A percentile compares a stretch with the other conserved stretches of the same genome.
phyloP scores from a whole-genome alignment of 1,140 invertebrate species.

The Papilio machaon region DNA sequence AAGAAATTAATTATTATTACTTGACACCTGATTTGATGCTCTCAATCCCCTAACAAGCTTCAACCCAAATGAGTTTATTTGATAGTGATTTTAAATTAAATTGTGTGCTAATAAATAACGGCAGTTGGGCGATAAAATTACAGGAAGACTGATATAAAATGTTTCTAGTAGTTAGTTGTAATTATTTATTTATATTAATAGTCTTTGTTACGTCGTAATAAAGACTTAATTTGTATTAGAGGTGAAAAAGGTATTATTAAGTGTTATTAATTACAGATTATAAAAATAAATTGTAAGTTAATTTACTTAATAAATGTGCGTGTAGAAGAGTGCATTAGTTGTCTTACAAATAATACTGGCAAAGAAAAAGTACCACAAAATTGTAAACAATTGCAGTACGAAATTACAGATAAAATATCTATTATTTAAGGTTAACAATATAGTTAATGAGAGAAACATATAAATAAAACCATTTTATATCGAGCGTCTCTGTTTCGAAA shows the following conservation, averaged over 20 bases:
- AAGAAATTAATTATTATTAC: too few relatives aligned
- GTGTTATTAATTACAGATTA: not conserved
- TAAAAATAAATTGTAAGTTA: not conserved
- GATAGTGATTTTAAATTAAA: conserved; percentile 12
- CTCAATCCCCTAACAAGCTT: not conserved
- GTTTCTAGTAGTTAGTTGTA: not conserved
- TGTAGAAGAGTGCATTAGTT: not conserved
- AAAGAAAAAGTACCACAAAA: not conserved
- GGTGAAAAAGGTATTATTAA: not conserved
- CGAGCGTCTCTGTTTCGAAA: too few relatives aligned
- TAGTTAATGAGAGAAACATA: too few relatives aligned
- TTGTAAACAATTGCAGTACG: too few relatives aligned
- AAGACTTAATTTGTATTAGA: not conserved
- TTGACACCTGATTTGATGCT: not conserved
- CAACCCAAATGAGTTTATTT: not conserved
- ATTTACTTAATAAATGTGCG: not conserved
- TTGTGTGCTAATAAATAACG: conserved; percentile 11
- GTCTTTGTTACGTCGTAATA: not conserved
- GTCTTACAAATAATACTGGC: not conserved
- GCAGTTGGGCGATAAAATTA: conserved; percentile 13
- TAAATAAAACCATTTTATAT: too few relatives aligned
- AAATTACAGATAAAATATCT: too few relatives aligned
- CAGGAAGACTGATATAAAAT: conserved; percentile 23
- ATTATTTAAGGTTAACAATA: too few relatives aligned
- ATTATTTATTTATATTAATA: not conserved